Evolutionary conservation across 2,113 vertebrate genomes (phyloP).

Genomic region (Chionomys nivalis): DNA sequence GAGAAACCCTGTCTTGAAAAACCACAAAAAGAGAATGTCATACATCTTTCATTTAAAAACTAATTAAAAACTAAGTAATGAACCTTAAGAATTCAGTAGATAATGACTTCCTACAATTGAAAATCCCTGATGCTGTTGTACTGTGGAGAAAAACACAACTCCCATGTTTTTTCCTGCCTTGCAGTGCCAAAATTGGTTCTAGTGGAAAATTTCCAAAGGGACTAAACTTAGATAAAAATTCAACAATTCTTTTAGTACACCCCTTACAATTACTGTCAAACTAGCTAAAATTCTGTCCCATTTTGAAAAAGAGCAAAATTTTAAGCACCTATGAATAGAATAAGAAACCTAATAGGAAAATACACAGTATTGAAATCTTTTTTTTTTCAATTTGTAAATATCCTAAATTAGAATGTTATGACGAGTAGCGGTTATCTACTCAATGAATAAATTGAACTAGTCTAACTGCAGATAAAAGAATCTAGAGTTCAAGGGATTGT

Average conservation of each 20-base stretch:
- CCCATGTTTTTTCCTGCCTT: not conserved
- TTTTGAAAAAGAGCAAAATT: not conserved
- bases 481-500: not conserved
- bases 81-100: not conserved
- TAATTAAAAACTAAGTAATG: not conserved
- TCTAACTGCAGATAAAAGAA: not conserved
- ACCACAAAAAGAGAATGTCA: not conserved
- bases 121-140: not conserved
- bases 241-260: not conserved
- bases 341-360: not conserved
- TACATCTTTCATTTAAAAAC: not conserved
- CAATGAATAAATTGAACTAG: not conserved
- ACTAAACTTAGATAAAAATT: constrained; percentile 19
- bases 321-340: not conserved
- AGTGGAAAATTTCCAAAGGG: not conserved
- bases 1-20: too few relatives aligned
- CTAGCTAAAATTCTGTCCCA: constrained; percentile 21
- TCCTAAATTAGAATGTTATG: not conserved
- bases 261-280: not conserved
- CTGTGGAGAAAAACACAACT: not conserved
- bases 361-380: not conserved
- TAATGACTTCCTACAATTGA: not conserved
- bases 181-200: not conserved
- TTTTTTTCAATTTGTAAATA: not conserved
- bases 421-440: not conserved